Evolutionary conservation across 2,797 vertebrate genomes (phyloP).

Genomic region (Tragelaphus eurycerus): DNA sequence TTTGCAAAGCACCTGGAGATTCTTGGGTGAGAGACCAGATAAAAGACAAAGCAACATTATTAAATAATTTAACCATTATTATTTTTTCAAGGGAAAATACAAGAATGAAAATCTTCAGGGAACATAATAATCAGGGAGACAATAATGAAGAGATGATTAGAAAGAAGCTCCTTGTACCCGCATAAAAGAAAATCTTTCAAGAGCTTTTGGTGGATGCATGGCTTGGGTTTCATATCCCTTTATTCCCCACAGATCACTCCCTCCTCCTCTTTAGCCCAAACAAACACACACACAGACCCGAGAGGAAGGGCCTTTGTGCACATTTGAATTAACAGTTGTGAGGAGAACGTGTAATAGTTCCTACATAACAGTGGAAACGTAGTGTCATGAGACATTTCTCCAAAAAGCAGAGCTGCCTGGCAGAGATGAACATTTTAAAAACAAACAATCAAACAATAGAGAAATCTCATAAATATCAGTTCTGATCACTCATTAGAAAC

Average conservation of each 20-base stretch:
- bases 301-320: background rate
- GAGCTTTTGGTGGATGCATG: background rate
- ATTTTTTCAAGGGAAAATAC: constrained; percentile 61
- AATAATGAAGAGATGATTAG: constrained; percentile 57
- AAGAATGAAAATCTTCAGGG: constrained; percentile 62
- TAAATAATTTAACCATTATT: constrained; percentile 62
- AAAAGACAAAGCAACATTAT: constrained; percentile 63
- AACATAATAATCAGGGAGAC: constrained; percentile 51
- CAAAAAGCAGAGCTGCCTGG: background rate
- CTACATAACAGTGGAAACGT: background rate
- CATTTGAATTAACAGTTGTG: background rate
- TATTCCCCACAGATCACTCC: background rate
- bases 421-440: background rate
- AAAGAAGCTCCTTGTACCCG: background rate
- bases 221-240: background rate
- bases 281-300: background rate
- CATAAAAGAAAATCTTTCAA: constrained; percentile 26
- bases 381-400: background rate
- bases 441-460: background rate
- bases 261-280: background rate
- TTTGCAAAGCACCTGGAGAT: constrained; percentile 59
- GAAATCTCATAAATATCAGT: background rate
- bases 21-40: constrained; percentile 47
- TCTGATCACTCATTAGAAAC: background rate
- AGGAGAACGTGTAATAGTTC: background rate